Percentiles rank a stretch among this genome's conserved stretches.
Conservation (phyloP, 2,797 vertebrate species). For the Rhinophrynus dorsalis region DNA sequence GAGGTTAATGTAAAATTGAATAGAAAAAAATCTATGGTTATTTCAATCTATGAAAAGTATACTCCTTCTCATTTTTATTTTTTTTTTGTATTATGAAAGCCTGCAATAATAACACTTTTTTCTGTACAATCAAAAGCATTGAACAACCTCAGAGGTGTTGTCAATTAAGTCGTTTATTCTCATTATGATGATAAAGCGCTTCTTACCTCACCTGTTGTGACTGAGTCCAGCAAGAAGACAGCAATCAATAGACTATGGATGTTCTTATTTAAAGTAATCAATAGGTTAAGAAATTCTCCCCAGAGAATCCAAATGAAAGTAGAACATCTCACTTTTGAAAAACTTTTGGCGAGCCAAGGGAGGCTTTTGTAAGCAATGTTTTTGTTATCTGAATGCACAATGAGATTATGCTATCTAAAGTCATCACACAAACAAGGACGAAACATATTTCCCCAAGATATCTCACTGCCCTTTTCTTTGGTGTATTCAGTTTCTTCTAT, state of each 20-base stretch:
- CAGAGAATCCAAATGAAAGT: conserved; percentile 36
- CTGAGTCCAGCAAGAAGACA: conserved; percentile 35
- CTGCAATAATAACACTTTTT: conserved; percentile 11
- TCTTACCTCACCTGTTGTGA: conserved; percentile 41
- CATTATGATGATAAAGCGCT: conserved; percentile 49
- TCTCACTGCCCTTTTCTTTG: background rate
- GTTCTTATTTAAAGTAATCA: conserved; percentile 49
- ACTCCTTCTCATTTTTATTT: conserved; percentile 1
- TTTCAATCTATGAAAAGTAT: background rate
- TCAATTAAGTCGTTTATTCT: conserved; percentile 44
- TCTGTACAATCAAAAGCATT: conserved; percentile 21
- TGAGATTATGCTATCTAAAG: conserved; percentile 21
- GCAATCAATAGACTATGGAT: conserved; percentile 48
- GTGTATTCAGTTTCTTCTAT: conserved; percentile 3
- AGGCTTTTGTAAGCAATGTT: conserved; percentile 34
- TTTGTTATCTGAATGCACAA: conserved; percentile 20
- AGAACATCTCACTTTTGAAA: conserved; percentile 44
- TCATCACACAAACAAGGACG: too few species aligned
- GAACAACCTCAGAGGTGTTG: conserved; percentile 39
- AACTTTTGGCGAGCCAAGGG: conserved; percentile 31
- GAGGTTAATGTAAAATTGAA: background rate
- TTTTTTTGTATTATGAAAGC: conserved; percentile 15
- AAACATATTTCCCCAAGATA: too few species aligned
- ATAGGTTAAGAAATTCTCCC: conserved; percentile 49
- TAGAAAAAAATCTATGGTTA: background rate